Evolutionary conservation across 2,888 invertebrate genomes (phyloP).

Genomic region (Heteromyza rotundicornis): DNA sequence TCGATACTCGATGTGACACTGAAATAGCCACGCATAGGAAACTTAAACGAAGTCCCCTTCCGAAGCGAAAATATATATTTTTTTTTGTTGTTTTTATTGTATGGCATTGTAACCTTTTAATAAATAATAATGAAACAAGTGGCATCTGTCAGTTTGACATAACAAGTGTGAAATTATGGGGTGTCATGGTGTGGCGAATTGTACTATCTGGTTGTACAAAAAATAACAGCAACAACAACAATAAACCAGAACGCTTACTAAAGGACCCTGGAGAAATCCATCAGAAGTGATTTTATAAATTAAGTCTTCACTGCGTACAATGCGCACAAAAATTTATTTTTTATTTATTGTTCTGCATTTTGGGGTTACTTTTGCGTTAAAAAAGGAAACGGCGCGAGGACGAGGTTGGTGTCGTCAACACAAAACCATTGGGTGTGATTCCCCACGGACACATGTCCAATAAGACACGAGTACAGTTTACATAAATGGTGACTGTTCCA

Average conservation of each 20-base stretch:
- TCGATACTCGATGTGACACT: too few relatives aligned
- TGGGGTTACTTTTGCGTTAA: constrained; percentile 7
- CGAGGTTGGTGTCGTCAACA: too few relatives aligned
- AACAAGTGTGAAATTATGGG: constrained; percentile 55
- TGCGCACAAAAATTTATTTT: too few relatives aligned
- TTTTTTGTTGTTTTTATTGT: too few relatives aligned
- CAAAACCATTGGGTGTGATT: neutral
- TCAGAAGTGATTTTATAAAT: constrained; percentile 36
- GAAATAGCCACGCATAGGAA: neutral
- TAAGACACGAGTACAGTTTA: neutral
- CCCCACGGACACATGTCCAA: neutral
- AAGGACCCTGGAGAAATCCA: constrained; percentile 37
- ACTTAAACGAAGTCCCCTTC: neutral
- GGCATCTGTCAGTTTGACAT: constrained; percentile 56
- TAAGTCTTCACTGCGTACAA: constrained; percentile 23
- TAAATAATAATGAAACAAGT: constrained; percentile 41
- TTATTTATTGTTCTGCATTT: neutral
- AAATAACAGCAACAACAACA: too few relatives aligned
- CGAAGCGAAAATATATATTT: too few relatives aligned
- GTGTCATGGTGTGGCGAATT: constrained; percentile 10
- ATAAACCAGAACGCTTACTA: too few relatives aligned
- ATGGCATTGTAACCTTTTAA: neutral
- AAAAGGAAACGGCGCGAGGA: neutral
- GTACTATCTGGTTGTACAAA: too few relatives aligned
- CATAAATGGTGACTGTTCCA: neutral